Evolutionary conservation across 2,113 vertebrate genomes (phyloP).

Genomic region (Cebus imitator): DNA sequence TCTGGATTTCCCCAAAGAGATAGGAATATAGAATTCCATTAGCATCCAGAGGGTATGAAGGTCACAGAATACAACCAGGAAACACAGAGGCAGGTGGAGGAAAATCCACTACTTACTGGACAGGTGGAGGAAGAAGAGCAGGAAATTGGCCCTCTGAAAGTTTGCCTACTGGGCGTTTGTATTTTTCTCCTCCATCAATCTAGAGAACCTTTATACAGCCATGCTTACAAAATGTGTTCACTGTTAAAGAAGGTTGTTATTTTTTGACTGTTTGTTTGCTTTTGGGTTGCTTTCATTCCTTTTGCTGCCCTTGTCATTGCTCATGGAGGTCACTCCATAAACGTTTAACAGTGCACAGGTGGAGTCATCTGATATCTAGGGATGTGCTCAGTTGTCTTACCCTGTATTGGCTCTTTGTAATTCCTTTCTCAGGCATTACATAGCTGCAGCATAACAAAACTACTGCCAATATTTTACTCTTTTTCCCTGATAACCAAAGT

Average conservation of each 20-base stretch:
- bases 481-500: too few relatives aligned
- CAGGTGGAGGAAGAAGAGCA: fast-evolving
- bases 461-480: fast-evolving
- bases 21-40: fast-evolving
- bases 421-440: neutral
- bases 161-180: fast-evolving
- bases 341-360: fast-evolving
- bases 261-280: neutral
- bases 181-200: neutral
- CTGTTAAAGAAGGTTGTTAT: too few relatives aligned
- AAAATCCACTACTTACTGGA: fast-evolving
- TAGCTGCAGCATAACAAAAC: neutral
- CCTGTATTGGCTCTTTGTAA: neutral
- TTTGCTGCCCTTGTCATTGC: neutral
- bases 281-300: too few relatives aligned
- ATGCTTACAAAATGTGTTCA: fast-evolving
- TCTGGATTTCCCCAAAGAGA: fast-evolving
- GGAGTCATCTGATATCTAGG: neutral
- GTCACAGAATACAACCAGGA: fast-evolving
- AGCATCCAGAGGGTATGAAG: fast-evolving
- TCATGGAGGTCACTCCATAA: fast-evolving
- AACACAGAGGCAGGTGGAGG: neutral
- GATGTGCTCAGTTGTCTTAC: neutral
- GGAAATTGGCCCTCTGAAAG: fast-evolving
- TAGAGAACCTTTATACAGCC: neutral